These are phyloP conservation scores for Karalla daura DNA, from an alignment of 2,797 vertebrate genomes.

Conservation along the genomic window DNA sequence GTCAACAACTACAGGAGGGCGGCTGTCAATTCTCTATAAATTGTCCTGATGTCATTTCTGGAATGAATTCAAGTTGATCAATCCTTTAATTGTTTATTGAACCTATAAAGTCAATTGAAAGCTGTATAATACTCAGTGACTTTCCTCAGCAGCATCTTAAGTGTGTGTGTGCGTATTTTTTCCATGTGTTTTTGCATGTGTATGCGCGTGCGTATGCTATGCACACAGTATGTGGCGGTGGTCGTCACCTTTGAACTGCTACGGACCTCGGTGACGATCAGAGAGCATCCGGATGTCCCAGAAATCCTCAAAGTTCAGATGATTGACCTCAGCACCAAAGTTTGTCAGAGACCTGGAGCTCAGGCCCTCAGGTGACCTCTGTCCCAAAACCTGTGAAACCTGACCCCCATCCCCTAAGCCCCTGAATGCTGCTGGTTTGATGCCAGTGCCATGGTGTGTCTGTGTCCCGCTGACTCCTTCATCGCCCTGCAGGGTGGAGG, in stretches of 20 bases:
- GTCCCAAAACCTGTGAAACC: too few species aligned
- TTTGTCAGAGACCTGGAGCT: constrained; percentile 94
- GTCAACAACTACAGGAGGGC: too few species aligned
- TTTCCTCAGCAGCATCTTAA: too few species aligned
- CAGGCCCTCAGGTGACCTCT: constrained; percentile 90
- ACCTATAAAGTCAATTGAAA: too few species aligned
- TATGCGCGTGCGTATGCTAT: constrained; percentile 19
- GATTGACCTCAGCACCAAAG: constrained; percentile 91
- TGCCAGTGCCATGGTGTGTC: background rate
- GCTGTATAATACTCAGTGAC: too few species aligned
- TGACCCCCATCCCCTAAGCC: rapidly evolving
- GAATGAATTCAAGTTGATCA: too few species aligned
- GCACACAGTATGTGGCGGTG: constrained; percentile 89
- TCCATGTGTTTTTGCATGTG: constrained; percentile 2
- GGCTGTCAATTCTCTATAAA: too few species aligned
- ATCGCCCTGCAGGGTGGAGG: constrained; percentile 86
- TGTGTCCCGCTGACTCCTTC: background rate
- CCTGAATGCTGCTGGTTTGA: background rate
- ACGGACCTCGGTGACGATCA: constrained; percentile 90
- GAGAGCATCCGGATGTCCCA: constrained; percentile 87
- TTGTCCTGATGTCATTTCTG: too few species aligned
- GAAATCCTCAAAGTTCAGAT: constrained; percentile 95
- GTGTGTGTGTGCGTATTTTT: background rate
- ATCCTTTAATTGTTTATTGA: too few species aligned
- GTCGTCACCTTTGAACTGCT: constrained; percentile 90